Evolutionary conservation across 2,113 vertebrate genomes (phyloP).

Genomic region (Cygnus buccinator): DNA sequence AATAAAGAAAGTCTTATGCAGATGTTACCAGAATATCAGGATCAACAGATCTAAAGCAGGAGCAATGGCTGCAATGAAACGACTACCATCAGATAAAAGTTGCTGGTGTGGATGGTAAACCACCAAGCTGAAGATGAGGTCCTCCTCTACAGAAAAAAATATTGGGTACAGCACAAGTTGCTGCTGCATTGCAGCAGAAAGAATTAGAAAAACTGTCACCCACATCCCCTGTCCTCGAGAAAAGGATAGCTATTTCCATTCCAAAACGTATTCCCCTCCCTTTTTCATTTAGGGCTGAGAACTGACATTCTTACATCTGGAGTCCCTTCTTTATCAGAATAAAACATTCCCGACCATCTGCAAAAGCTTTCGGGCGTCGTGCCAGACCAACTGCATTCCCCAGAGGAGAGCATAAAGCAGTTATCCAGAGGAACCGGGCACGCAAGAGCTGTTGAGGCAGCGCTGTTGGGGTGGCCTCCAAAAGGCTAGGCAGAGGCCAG

Average conservation of each 20-base stretch:
- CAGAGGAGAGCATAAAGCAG: background rate
- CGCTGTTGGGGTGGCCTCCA: background rate
- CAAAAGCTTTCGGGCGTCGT: background rate
- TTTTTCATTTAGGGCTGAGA: background rate
- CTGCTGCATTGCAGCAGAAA: background rate
- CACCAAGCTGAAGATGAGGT: background rate
- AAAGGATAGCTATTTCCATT: constrained; percentile 16
- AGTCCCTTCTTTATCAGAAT: constrained; percentile 14
- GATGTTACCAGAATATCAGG: background rate
- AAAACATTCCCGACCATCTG: background rate
- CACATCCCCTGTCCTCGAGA: background rate
- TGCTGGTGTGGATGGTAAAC: background rate
- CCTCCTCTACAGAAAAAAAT: background rate
- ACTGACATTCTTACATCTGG: background rate
- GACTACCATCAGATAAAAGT: background rate
- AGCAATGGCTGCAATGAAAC: background rate
- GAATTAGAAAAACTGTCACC: background rate
- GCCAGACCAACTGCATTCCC: background rate
- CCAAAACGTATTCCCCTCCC: background rate
- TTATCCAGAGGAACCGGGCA: background rate
- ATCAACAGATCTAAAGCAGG: constrained; percentile 4
- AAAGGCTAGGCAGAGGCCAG: background rate
- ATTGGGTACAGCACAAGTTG: background rate
- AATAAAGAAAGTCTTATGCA: background rate
- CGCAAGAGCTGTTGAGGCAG: background rate